Base-by-base conservation (phyloP, 2,888 invertebrate species). In the Molorchus minor region DNA sequence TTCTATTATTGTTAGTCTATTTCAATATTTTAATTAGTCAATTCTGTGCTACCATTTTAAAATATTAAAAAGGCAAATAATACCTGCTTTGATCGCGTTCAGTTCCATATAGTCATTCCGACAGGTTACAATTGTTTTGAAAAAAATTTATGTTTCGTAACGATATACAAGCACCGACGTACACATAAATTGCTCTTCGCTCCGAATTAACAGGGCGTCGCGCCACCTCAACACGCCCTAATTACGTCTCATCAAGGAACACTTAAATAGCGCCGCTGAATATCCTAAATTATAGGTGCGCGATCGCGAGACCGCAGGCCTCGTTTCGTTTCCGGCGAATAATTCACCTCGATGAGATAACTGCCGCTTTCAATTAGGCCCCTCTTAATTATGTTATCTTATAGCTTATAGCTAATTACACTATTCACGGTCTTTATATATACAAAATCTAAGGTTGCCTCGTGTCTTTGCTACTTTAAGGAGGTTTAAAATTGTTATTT, bases 271-370 rank as follows among this genome's bases (percentile, higher is more conserved):
- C 65, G 46, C 59, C 65, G 68, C 65, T 75, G 73, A 75, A 73
- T 74, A 74, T 69, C 61, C 66, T 69, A 76, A 76, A 76, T 75
- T 76, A 76, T 75, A 75, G 74, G 75, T 75, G 59, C 43, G 59
- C 60, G 61, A 62, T 65, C 52, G 52, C 57, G 53, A 60, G 58
- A 47, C 58, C 56, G 51, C 45, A 53, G 59, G 64, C 61, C 62
- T 56, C 65, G 57, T 66, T 66, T 61, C 62, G 60, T 63, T 61
- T 65, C 66, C 65, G 60, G 58, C 61, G 71, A 71, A 72, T 77
- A 76, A 77, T 77, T 78, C 74, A 77, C 76, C 75, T 76, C 73
- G 72, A 75, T 75, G 75, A 76, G 76, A 74, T 77, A 77, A 78
- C 76, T 74, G 72, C 73, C 74, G 74, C 71, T 75, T 74, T 75